Base-by-base conservation (phyloP, 1,140 invertebrate genomes). In the Acromyrmex heyeri region DNA sequence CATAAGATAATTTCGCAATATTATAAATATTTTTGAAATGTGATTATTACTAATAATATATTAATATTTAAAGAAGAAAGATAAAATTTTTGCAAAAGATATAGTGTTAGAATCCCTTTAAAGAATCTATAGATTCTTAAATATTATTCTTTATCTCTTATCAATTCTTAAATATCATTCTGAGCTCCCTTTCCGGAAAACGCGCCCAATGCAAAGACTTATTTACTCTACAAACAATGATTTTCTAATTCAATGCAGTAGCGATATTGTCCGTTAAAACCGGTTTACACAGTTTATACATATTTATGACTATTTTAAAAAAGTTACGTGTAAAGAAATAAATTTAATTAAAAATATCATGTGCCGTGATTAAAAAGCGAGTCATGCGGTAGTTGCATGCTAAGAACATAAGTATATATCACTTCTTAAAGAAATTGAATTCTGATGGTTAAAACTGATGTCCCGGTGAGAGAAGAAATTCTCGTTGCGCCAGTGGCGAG, bases 201-300 rank as follows among this genome's bases (percentile, higher is more conserved):
- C 62, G 50, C 75, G 50, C 12, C 24, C 38, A 77, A 65, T 65
- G 65, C 34, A 65, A 55, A 89, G 30, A 77, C 48, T 77, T 90
- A 81, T 90, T 90, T 90, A 82, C 86, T 90, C 77, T 86, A 62
- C 75, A 88, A 90, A 87, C 89, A 90, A 65, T 67, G 59, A 53
- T 87, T 86, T 67, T 48, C 85, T 85, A 76, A n/a, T 34, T 57
- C 59, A 4, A 61, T 57, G 55, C 72, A 53, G 72, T 27, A 24
- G 38, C 65, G 65, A 82, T 86, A 89, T 89, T 82, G 79, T 21
- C 48, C 38, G 8, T 44, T 44, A n/a, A 78, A 62, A 76, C 18
- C 24, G 8, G 4, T 21, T 7, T 67, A 69, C 2, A 1, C 8
- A 44, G 24, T 48, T 8, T 61, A 38, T 24, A 30, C 61, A 53